Evolutionary conservation across 2,113 vertebrate species (phyloP), one percentile per base, ranked within the genome.

Genomic region (Natator depressus): DNA sequence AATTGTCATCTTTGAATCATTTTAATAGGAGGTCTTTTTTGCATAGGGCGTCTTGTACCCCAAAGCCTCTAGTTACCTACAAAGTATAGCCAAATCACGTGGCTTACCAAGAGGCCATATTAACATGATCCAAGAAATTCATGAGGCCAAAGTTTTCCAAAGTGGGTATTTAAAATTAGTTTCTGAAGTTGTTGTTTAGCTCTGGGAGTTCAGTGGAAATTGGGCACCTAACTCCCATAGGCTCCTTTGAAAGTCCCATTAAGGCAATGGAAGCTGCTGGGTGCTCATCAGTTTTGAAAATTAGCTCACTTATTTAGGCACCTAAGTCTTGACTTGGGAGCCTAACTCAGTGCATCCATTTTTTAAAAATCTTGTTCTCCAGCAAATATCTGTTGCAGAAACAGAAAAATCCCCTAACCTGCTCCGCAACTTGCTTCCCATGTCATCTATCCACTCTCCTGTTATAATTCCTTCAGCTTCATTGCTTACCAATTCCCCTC

Each of bases 111-210:
- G 81, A 80, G 59, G 59, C 20, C 65, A 89, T 85, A 31, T 24
- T 84, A 84, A 76, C 35, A 69, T 84, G 25, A 93, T 3, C 24
- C 83, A 82, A 92, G 50, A 92, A 96, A 90, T 87, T 11, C n/a
- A 22, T 29, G 29, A 84, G 75, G 10, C 19, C 59, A 35, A 1
- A 13, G 4, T 82, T 69, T 80, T 93, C 65, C 87, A 82, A 91
- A 85, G 83, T 89, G 13, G 5, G 78, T 87, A 94, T 72, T 84
- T 91, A 75, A 93, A 57, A 14, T 53, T 62, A 12, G 12, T 22
- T 87, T 17, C 14, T 51, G 49, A 84, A 88, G 31, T 19, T 84
- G 55, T 25, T 91, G 10, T 57, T 85, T 90, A 38, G 38, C 69
- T n/a, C 62, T 88, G 4, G 76, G 14, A 84, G 88, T 86, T 75